Conservation (phyloP, 2,113 vertebrate species). For the Psettodes erumei region DNA sequence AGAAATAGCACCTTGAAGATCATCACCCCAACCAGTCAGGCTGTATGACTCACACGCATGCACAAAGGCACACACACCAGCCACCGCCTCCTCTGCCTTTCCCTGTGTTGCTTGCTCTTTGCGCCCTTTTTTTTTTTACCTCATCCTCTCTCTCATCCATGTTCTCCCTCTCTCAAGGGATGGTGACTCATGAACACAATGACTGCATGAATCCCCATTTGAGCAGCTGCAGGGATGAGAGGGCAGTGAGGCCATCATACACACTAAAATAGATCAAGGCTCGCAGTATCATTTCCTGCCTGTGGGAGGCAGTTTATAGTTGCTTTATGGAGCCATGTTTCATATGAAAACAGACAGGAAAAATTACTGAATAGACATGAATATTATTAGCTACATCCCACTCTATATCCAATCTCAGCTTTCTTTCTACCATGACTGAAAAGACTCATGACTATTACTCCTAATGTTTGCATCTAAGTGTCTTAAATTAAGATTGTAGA, state of each 20-base stretch:
- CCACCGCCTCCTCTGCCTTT: constrained; percentile 9
- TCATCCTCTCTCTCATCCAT: constrained; percentile 41
- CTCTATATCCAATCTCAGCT: background rate
- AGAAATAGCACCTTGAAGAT: constrained; percentile 73
- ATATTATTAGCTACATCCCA: background rate
- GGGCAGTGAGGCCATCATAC: constrained; percentile 27
- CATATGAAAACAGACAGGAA: background rate
- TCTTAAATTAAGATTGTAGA: background rate
- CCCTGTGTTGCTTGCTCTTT: constrained; percentile 28
- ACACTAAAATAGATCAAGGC: constrained; percentile 58
- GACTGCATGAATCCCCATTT: constrained; percentile 55
- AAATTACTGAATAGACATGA: constrained; percentile 5
- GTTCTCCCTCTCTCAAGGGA: constrained; percentile 33
- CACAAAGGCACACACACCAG: background rate
- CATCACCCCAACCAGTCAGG: constrained; percentile 64
- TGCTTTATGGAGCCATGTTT: constrained; percentile 27
- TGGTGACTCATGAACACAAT: constrained; percentile 64
- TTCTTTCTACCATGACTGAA: too few species aligned
- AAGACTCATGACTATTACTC: too few species aligned
- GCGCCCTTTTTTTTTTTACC: constrained; percentile 21
- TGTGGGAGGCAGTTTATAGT: constrained; percentile 23
- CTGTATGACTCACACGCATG: constrained; percentile 58
- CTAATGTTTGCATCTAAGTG: background rate
- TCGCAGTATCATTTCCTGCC: constrained; percentile 34
- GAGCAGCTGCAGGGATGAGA: constrained; percentile 55